Percentiles rank a stretch among this genome's conserved stretches.
phyloP scores from a whole-genome alignment of 1,140 invertebrate genomes.

The Penaeus vannamei region DNA sequence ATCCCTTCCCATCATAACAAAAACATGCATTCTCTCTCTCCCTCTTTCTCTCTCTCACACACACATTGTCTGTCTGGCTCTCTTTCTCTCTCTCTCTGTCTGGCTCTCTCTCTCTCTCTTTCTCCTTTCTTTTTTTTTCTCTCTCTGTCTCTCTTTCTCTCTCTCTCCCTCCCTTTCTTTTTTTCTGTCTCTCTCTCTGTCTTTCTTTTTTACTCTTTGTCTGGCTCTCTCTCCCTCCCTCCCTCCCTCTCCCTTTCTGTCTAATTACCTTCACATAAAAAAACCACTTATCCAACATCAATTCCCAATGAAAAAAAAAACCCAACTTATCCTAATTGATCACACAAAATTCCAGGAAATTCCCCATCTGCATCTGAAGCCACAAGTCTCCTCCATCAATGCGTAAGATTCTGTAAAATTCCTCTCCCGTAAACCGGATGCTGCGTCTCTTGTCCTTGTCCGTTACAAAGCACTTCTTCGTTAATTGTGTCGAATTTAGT shows the following conservation, averaged over 20 bases:
- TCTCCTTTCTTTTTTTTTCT: slow-evolving; percentile 32
- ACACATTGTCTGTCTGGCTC: neutral
- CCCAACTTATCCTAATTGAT: neutral
- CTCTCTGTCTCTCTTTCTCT: slow-evolving; percentile 57
- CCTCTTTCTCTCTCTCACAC: slow-evolving; percentile 35
- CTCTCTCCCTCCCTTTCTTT: slow-evolving; percentile 41
- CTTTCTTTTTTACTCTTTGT: neutral
- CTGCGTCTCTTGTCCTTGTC: too few species aligned
- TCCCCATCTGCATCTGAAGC: too few species aligned
- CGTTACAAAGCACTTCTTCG: too few species aligned
- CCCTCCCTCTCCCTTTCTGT: neutral
- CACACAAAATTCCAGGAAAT: too few species aligned
- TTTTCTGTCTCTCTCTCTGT: slow-evolving; percentile 11
- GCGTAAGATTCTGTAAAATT: too few species aligned
- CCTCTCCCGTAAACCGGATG: too few species aligned
- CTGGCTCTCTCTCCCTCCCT: neutral
- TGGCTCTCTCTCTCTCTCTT: slow-evolving; percentile 54
- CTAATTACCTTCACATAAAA: neutral
- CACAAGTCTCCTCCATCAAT: too few species aligned
- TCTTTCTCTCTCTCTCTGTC: slow-evolving; percentile 36
- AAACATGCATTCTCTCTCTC: slow-evolving; percentile 36
- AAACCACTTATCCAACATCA: too few species aligned
- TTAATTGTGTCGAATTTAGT: too few species aligned
- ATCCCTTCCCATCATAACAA: slow-evolving; percentile 46
- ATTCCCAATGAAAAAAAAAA: neutral